Evolutionary conservation across 2,797 vertebrate genomes (phyloP).

Genomic region (Dryobates pubescens): DNA sequence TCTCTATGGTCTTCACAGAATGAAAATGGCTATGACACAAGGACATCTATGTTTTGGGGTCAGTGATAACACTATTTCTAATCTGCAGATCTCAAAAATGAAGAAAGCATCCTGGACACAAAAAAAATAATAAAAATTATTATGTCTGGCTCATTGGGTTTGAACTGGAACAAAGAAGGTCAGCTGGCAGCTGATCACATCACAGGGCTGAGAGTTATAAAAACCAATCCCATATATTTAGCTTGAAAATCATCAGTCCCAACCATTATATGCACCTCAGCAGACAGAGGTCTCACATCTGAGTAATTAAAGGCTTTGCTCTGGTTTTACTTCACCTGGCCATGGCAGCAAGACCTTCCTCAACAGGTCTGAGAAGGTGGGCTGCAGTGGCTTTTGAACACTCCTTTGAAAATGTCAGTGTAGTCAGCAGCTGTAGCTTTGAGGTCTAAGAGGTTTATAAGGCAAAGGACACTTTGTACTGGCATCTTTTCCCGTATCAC

Average conservation of each 20-base stretch:
- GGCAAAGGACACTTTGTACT: not conserved
- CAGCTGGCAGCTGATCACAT: not conserved
- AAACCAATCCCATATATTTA: not conserved
- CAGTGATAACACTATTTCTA: not conserved
- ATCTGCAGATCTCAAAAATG: not conserved
- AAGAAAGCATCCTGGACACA: not conserved
- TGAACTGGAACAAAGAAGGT: not conserved
- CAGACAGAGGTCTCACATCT: not conserved
- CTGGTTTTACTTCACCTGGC: not conserved
- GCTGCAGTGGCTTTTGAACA: not conserved
- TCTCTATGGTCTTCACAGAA: not conserved
- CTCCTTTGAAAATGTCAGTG: not conserved
- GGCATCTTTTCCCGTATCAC: not conserved
- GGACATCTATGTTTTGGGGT: not conserved
- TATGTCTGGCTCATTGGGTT: not conserved
- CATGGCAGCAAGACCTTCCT: not conserved
- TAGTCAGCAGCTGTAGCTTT: not conserved
- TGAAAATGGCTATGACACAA: not conserved
- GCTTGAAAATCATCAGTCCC: not conserved
- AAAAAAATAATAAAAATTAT: not conserved
- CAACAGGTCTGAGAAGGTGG: not conserved
- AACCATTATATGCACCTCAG: fast-evolving
- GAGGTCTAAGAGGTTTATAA: not conserved
- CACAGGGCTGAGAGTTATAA: not conserved
- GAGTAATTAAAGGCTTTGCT: not conserved